Conservation (phyloP, 2,888 invertebrate genomes). For the Limnephilus marmoratus region DNA sequence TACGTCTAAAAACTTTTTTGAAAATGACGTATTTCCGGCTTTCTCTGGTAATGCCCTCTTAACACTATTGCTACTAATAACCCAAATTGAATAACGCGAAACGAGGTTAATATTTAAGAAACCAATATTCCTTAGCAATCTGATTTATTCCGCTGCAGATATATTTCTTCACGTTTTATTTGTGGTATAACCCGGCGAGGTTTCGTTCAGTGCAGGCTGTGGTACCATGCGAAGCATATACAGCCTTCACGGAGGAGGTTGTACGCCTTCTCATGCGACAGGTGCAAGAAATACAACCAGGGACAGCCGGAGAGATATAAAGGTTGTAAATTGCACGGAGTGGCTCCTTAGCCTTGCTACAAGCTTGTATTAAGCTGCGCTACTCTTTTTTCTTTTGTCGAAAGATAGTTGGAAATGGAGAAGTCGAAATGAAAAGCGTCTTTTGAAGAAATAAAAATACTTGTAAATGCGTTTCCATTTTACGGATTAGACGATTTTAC, state of each 20-base stretch:
- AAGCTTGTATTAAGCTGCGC: neutral
- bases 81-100: neutral
- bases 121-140: neutral
- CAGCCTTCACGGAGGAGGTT: neutral
- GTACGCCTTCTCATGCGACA: neutral
- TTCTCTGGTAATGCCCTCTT: too few species aligned
- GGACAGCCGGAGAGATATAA: neutral
- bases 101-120: neutral
- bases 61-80: too few species aligned
- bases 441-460: neutral
- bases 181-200: neutral
- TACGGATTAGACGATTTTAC: neutral
- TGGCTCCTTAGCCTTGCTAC: neutral
- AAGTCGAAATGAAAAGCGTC: neutral
- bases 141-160: neutral
- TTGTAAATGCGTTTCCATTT: neutral
- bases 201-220: neutral
- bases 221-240: neutral
- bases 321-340: conserved; percentile 22
- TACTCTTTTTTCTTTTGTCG: neutral
- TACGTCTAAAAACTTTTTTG: too few species aligned
- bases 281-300: conserved; percentile 25
- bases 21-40: too few species aligned
- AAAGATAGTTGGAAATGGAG: neutral
- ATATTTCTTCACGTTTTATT: neutral